phyloP scores from a whole-genome alignment of 2,113 vertebrate genomes.

The Gallinago media region DNA sequence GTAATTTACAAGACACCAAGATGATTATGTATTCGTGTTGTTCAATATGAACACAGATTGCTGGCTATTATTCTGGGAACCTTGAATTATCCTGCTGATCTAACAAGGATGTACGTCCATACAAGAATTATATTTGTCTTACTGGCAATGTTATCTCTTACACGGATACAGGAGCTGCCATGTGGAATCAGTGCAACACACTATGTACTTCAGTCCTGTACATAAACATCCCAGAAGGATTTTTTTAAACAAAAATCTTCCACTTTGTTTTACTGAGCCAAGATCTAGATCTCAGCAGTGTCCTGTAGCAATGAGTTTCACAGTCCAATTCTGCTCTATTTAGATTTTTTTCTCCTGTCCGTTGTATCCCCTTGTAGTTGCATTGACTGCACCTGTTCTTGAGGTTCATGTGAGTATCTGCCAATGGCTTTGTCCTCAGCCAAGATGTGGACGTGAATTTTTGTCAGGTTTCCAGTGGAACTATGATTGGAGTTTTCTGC shows the following conservation, averaged over 20 bases:
- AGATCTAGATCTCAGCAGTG: not conserved
- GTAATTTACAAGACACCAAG: not conserved
- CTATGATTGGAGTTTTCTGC: not conserved
- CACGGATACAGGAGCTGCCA: not conserved
- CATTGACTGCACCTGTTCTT: not conserved
- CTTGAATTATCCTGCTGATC: not conserved
- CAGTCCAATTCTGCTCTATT: not conserved
- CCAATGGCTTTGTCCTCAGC: not conserved
- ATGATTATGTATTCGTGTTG: not conserved
- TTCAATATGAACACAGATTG: not conserved
- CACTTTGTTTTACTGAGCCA: not conserved
- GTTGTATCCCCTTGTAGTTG: not conserved
- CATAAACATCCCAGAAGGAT: not conserved
- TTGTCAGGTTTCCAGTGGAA: not conserved
- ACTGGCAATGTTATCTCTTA: not conserved
- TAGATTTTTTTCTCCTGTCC: not conserved
- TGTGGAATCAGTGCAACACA: not conserved
- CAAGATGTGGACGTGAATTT: not conserved
- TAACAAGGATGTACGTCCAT: not conserved
- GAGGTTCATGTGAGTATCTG: not conserved
- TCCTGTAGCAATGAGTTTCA: not conserved
- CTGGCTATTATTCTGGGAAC: constrained; percentile 10
- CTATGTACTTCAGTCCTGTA: not conserved
- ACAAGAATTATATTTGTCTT: not conserved
- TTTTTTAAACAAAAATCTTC: not conserved